Evolutionary conservation across 2,888 invertebrate genomes (phyloP), one percentile per base, ranked within the genome.

Genomic region (Ferdinandea cuprea): DNA sequence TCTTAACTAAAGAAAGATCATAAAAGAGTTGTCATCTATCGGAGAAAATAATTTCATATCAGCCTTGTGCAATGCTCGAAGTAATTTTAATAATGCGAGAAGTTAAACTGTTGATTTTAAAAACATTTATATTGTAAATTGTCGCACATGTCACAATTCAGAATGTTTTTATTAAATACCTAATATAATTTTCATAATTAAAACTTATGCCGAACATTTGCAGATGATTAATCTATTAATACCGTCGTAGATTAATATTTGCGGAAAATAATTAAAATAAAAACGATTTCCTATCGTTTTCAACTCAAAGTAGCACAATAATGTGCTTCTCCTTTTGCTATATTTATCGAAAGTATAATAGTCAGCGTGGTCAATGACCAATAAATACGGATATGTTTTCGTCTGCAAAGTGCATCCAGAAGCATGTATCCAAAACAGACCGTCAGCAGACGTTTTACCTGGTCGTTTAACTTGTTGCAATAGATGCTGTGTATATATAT

Each of bases 401-500:
- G 58, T 42, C 42, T 59, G 7, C 68, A 15, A 8, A 56, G 35
- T n/a, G n/a, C 30, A 21, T 25, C 2, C 44, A 7, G 7, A 32
- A 13, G n/a, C 21, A 15, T 35, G 37, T 15, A 48, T 58, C 28
- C 25, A 17, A 58, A 37, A 25, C 48, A 56, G 56, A 69, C 46
- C 37, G 69, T 46, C 46, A 37, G 19, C 69, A 69, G 69, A 69
- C 69, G 46, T 17, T 56, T 21, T 25, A 32, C 5, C 32, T 42
- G 42, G 9, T 66, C 35, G n/a, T n/a, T n/a, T n/a, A 30, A 28
- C 50, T 42, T 13, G 30, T 3, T 42, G 19, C 15, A 28, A 28
- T 21, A 42, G 21, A n/a, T n/a, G n/a, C n/a, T 5, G 25, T 2
- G 25, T 3, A 25, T 3, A 5, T 25, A 15, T 3, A 21, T 28